Conservation (phyloP, 1,140 invertebrate species). For the Bombus pascuorum region DNA sequence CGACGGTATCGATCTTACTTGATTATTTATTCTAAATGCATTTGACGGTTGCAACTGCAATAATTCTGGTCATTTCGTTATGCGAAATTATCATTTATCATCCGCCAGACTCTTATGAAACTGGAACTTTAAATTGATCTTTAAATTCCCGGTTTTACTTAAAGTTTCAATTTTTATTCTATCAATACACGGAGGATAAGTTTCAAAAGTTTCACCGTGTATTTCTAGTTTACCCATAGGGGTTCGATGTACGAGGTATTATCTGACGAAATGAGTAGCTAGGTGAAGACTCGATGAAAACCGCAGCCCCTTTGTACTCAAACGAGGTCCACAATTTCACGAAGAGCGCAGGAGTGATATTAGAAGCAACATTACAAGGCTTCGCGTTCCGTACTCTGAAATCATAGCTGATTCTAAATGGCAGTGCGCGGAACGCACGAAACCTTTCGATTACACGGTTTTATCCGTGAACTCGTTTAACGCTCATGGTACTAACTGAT, state of each 20-base stretch:
- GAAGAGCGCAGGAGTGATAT: not conserved
- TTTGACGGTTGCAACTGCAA: too few species aligned
- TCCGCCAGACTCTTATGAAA: not conserved
- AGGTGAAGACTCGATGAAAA: not conserved
- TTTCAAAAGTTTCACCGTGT: not conserved
- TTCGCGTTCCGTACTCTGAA: not conserved
- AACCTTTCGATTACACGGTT: conserved; percentile 42
- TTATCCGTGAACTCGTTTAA: conserved; percentile 46
- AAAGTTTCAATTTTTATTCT: not conserved
- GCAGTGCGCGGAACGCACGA: not conserved
- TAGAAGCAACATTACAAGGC: not conserved
- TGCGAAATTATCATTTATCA: too few species aligned
- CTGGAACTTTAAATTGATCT: not conserved
- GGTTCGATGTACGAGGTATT: not conserved
- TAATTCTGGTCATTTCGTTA: too few species aligned
- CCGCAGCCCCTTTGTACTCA: not conserved
- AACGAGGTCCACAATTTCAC: conserved; percentile 8
- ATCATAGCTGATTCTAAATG: conserved; percentile 20
- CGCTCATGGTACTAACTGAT: not conserved
- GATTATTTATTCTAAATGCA: too few species aligned
- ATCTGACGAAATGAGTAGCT: not conserved
- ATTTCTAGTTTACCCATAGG: not conserved
- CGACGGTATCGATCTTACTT: too few species aligned
- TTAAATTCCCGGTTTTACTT: not conserved
- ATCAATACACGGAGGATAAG: not conserved